phyloP scores from a whole-genome alignment of 1,140 invertebrate genomes.

The Drosophila repleta region DNA sequence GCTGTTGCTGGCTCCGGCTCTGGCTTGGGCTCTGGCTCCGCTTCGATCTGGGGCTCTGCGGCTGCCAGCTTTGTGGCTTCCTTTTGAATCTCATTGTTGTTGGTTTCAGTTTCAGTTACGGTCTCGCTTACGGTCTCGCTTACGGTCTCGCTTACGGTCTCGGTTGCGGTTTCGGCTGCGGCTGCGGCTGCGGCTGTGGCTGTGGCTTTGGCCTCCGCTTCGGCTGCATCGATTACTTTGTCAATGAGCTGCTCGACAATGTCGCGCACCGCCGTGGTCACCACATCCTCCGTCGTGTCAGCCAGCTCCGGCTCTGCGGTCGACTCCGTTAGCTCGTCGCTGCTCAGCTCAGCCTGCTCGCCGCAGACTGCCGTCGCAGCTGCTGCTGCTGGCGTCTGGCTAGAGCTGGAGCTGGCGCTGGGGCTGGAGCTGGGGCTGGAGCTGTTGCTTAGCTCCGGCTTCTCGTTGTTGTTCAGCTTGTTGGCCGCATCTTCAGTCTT shows the following conservation, averaged over 20 bases:
- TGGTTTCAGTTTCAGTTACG: slow-evolving; percentile 55
- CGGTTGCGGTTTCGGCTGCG: background rate
- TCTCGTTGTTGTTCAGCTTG: slow-evolving; percentile 76
- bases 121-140: background rate
- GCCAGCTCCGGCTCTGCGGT: slow-evolving; percentile 14
- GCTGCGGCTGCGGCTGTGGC: background rate
- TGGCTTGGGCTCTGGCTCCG: background rate
- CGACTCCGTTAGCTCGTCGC: slow-evolving; percentile 53
- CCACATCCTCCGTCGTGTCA: slow-evolving; percentile 45
- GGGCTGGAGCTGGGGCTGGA: slow-evolving; percentile 10
- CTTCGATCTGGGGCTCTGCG: too few species aligned
- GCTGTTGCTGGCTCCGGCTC: slow-evolving; percentile 1
- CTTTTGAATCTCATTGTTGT: slow-evolving; percentile 65
- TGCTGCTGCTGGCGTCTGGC: background rate
- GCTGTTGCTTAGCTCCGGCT: slow-evolving; percentile 27
- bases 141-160: background rate
- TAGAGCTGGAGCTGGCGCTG: slow-evolving; percentile 3
- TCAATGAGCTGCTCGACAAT: slow-evolving; percentile 79
- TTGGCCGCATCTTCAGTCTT: slow-evolving; percentile 77
- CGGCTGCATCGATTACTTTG: slow-evolving; percentile 70
- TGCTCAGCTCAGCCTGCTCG: slow-evolving; percentile 40
- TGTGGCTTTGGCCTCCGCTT: slow-evolving; percentile 39
- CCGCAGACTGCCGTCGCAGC: background rate
- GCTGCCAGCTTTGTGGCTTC: slow-evolving; percentile 3
- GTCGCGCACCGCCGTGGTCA: slow-evolving; percentile 63